Evolutionary conservation across 2,888 invertebrate species (phyloP).

Genomic region (Watsonalla cultraria): DNA sequence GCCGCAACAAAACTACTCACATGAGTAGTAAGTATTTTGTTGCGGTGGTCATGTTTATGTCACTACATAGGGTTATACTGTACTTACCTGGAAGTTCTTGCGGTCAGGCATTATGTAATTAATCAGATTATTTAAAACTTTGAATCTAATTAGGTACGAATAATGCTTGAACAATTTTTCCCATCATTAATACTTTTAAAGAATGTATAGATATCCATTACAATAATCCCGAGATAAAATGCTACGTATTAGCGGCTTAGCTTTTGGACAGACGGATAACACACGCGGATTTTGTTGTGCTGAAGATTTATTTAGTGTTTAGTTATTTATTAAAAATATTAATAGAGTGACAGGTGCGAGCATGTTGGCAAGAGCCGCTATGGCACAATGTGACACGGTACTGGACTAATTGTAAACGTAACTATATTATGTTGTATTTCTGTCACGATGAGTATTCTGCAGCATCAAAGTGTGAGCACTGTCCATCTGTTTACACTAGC

Average conservation of each 20-base stretch:
- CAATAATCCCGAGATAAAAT: no score
- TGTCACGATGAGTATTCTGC: constrained; percentile 29
- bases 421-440: constrained; percentile 42
- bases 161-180: no score
- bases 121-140: no score
- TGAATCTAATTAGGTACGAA: no score
- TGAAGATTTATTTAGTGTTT: constrained; percentile 23
- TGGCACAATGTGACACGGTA: constrained; percentile 52
- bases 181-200: no score
- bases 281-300: neutral
- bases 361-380: constrained; percentile 59
- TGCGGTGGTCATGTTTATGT: neutral
- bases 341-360: constrained; percentile 72
- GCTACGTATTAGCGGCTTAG: neutral
- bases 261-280: neutral
- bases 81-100: no score
- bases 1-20: no score
- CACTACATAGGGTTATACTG: no score
- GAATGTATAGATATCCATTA: no score
- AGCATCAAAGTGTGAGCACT: constrained; percentile 8
- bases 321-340: constrained; percentile 71
- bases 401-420: constrained; percentile 66
- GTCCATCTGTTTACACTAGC: constrained; percentile 30
- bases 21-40: neutral
- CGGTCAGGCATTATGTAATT: no score